Evolutionary conservation across 2,797 vertebrate species (phyloP).

Genomic region (Alectoris magna): DNA sequence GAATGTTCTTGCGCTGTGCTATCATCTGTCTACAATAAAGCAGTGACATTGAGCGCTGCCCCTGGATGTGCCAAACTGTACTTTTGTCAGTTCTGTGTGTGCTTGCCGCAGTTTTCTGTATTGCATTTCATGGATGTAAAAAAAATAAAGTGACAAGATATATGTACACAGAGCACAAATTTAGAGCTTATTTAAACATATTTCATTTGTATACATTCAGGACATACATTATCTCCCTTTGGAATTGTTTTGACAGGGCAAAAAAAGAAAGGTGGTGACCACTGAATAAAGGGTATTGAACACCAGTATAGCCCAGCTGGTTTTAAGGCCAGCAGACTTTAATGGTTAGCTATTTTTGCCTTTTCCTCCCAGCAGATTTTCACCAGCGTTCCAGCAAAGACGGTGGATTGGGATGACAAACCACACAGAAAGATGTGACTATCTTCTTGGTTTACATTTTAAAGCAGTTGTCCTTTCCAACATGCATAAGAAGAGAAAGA

Average conservation of each 20-base stretch:
- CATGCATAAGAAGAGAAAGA: slow-evolving; percentile 5
- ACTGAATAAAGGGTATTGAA: neutral
- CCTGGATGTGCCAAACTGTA: slow-evolving; percentile 38
- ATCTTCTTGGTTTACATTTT: slow-evolving; percentile 59
- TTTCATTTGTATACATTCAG: neutral
- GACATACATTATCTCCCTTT: neutral
- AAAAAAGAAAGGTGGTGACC: neutral
- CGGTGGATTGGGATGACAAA: slow-evolving; percentile 13
- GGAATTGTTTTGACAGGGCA: neutral
- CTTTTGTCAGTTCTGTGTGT: slow-evolving; percentile 49
- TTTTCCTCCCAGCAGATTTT: neutral
- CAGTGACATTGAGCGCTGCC: slow-evolving; percentile 46
- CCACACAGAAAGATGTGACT: neutral
- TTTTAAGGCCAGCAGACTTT: neutral
- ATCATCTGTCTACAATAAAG: slow-evolving; percentile 46
- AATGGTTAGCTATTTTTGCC: neutral
- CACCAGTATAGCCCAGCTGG: neutral
- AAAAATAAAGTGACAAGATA: neutral
- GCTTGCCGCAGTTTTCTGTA: neutral
- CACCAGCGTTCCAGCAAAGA: neutral
- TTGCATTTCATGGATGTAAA: slow-evolving; percentile 29
- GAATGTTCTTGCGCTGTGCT: slow-evolving; percentile 12
- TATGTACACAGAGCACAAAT: neutral
- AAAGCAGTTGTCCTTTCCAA: slow-evolving; percentile 58
- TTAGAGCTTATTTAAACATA: neutral